Percentiles rank a stretch among this genome's conserved stretches.
Evolutionary conservation across 2,888 invertebrate species (phyloP).

Genomic region (Nephrotoma appendiculata): DNA sequence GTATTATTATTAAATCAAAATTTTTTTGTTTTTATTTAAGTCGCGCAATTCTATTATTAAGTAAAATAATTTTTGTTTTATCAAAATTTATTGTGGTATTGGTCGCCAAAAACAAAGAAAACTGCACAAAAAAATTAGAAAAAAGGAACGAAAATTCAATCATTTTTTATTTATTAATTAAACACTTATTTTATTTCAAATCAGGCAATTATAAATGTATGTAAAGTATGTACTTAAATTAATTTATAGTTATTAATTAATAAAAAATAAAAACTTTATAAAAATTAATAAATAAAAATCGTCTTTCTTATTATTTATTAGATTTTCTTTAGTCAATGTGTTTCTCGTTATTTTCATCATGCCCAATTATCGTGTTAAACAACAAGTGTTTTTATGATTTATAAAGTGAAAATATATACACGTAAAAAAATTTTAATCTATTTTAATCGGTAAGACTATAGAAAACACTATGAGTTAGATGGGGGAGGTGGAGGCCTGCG

Average conservation of each 20-base stretch:
- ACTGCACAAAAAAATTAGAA: neutral
- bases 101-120: neutral
- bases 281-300: neutral
- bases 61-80: neutral
- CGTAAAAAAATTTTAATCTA: neutral
- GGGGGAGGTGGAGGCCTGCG: slow-evolving; percentile 45
- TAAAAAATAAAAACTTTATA: neutral
- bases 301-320: neutral
- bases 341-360: neutral
- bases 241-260: neutral
- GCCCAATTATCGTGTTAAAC: neutral
- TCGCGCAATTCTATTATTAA: neutral
- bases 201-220: neutral
- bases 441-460: neutral
- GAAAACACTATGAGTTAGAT: slow-evolving; percentile 13
- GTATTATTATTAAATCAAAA: neutral
- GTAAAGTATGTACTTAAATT: neutral
- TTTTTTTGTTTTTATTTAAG: neutral
- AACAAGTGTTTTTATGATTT: neutral
- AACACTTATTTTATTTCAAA: neutral
- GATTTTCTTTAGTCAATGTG: neutral
- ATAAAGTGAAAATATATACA: neutral
- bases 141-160: neutral
- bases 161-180: neutral
- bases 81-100: neutral